Evolutionary conservation across 2,113 vertebrate species (phyloP), one percentile per base, ranked within the genome.

Genomic region (Tympanuchus pallidicinctus): DNA sequence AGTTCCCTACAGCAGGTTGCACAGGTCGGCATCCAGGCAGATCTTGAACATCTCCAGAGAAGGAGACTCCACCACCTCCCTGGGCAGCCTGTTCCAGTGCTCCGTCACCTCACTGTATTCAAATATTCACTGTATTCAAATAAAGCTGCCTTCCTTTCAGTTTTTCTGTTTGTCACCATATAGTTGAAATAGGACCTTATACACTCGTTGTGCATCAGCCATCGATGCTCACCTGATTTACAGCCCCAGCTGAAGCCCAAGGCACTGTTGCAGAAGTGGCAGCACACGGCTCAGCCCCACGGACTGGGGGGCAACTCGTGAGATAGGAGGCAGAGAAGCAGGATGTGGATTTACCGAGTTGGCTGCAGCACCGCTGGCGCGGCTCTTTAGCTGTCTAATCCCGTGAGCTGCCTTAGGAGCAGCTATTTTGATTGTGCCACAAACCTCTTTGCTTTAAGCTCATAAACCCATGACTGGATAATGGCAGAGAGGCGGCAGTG

Each of bases 401-500:
- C 84, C 11, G 0, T 94, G 32, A 95, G 71, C 81, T 65, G 92
- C 2, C 84, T 90, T 93, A 95, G 70, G 25, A 71, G 64, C n/a
- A 69, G 66, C 94, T 96, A 93, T 96, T 96, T 78, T 92, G 50
- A 88, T 71, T 82, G 75, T 48, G 4, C 61, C 74, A 72, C 86
- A 95, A 57, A 93, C 75, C 94, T 93, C 93, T 95, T 92, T 95
- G 86, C 90, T 70, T 32, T 96, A 97, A 96, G 94, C 92, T 90
- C 50, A 12, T 96, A 45, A 93, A 47, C 74, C 15, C 47, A 10
- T 20, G 38, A 5, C 72, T 47, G 57, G 60, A 20, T 11, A 28
- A 1, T 54, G 11, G 57, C 2, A 11, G 5, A 19, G 50, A 15
- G 52, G 50, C 47, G 70, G 16, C 22, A n/a, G n/a, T n/a, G n/a